A percentile compares a stretch with the other conserved stretches of the same genome.
phyloP scores from a whole-genome alignment of 2,797 vertebrate species.

The Sternotherus odoratus region DNA sequence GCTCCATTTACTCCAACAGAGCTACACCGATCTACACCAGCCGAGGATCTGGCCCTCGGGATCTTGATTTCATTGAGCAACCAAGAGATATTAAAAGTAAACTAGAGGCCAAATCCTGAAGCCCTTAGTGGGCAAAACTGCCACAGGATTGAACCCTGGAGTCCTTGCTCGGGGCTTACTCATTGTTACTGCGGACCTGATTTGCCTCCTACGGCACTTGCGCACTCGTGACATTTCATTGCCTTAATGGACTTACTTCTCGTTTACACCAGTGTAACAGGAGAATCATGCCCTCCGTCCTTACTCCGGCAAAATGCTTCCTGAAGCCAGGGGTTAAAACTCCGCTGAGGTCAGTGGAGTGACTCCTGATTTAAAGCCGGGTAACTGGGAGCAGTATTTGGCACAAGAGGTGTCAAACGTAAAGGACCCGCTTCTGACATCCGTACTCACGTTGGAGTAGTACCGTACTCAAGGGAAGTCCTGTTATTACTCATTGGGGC shows the following conservation, averaged over 20 bases:
- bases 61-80: not conserved
- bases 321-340: not conserved
- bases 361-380: not conserved
- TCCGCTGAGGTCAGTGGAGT: not conserved
- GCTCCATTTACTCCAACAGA: fast-evolving
- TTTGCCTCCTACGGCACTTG: not conserved
- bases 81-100: not conserved
- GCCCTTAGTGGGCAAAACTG: not conserved
- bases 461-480: not conserved
- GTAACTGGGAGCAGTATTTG: not conserved
- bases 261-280: not conserved
- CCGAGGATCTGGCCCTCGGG: not conserved
- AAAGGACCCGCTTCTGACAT: not conserved
- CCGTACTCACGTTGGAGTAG: not conserved
- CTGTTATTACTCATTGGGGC: not conserved
- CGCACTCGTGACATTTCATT: not conserved
- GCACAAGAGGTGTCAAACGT: not conserved
- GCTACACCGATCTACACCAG: not conserved
- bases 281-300: not conserved
- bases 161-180: not conserved
- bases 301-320: not conserved
- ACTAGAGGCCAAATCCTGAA: not conserved
- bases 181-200: not conserved
- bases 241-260: not conserved
- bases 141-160: not conserved